Base-by-base conservation (phyloP, 2,797 vertebrate genomes). In the Lycodopsis pacificus region DNA sequence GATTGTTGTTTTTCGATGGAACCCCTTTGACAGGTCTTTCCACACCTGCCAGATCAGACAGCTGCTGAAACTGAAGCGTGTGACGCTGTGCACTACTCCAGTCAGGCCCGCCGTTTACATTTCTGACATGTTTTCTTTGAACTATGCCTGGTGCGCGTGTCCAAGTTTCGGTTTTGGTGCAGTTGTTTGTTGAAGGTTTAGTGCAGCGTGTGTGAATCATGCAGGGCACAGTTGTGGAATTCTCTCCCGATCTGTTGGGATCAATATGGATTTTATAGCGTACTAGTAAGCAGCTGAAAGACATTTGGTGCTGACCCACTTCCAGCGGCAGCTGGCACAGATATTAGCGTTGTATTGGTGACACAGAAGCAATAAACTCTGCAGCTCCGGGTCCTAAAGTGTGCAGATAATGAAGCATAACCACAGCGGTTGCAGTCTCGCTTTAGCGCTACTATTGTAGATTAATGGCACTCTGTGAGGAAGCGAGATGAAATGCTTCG, bases 231-330 rank as follows among this genome's bases (percentile, higher is more conserved):
- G 34, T 11, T 22, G 42, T 68, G 36, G 11, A 38, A 22, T 62
- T 42, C 51, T 53, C 67, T 42, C 25, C 36, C 19, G 73, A 73
- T 49, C 42, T 36, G 73, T 54, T 40, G 34, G 58, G 57, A 86
- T 91, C 79, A 77, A 88, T 87, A 73, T 15, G 40, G 70, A 68
- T 73, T 76, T 71, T 79, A 11, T 57, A 82, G 68, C 76, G 38
- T 40, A 54, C 48, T 25, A 67, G 67, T 56, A 65, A 65, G 59
- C 61, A 40, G 63, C 51, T 61, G 62, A 75, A 77, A 77, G 53
- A 17, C 73, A 63, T 75, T 25, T 66, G 73, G 25, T 65, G 62
- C 65, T 86, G 88, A 87, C 89, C 89, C 86, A 91, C 77, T 90
- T 93, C 66, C 49, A 73, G 2, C n/a, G 32, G 62, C 48, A 76